A percentile compares a stretch with the other conserved stretches of the same genome.
Evolutionary conservation across 2,888 invertebrate genomes (phyloP).

Genomic region (Cosmia pyralina): DNA sequence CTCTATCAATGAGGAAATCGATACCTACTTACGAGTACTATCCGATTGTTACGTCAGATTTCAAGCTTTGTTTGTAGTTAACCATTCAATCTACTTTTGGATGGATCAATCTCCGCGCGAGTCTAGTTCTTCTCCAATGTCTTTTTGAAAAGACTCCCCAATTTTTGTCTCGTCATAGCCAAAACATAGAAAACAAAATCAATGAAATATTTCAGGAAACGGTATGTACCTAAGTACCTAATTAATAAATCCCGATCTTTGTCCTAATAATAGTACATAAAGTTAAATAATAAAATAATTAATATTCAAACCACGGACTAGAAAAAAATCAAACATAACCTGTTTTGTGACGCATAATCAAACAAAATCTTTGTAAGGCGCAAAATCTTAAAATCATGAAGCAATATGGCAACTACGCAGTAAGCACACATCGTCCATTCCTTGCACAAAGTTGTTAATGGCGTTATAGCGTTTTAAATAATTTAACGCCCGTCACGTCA

Average conservation of each 20-base stretch:
- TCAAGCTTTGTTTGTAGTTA: not conserved
- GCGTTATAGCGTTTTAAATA: conserved; percentile 53
- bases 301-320: no score
- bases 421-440: conserved; percentile 48
- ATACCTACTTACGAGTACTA: not conserved
- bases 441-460: conserved; percentile 66
- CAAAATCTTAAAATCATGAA: conserved; percentile 40
- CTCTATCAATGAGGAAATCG: not conserved
- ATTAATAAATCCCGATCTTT: not conserved
- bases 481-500: conserved; percentile 62
- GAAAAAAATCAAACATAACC: no score
- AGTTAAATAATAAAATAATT: conserved; percentile 2
- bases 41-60: conserved; percentile 8
- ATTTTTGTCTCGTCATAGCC: no score
- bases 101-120: not conserved
- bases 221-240: no score
- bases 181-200: not conserved
- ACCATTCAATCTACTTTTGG: not conserved
- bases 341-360: conserved; percentile 28
- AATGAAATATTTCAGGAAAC: no score
- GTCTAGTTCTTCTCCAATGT: not conserved
- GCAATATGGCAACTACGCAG: conserved; percentile 54
- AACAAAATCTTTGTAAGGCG: conserved; percentile 34
- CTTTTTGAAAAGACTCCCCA: not conserved
- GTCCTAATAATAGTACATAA: not conserved